These are phyloP conservation scores for Petaurus breviceps DNA, from an alignment of 2,113 vertebrate species.

Conservation along the genomic window DNA sequence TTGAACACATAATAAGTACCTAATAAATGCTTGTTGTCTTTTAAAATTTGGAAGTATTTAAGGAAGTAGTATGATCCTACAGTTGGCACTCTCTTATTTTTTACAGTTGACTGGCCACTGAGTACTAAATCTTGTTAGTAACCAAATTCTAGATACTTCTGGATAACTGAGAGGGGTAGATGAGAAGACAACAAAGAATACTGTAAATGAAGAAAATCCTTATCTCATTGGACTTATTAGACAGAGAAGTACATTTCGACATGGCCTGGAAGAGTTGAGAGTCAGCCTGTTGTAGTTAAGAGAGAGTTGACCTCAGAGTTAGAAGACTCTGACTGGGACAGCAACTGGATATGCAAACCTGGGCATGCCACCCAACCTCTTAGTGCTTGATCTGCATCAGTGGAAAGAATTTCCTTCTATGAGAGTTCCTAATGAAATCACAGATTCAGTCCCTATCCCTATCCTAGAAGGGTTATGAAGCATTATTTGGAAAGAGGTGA, in stretches of 20 bases:
- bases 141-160: neutral
- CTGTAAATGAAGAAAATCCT: neutral
- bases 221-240: neutral
- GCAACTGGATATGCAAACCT: neutral
- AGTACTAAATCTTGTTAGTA: neutral
- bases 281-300: neutral
- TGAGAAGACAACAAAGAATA: neutral
- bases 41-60: neutral
- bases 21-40: neutral
- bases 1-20: neutral
- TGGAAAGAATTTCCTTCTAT: neutral
- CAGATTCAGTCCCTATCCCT: neutral
- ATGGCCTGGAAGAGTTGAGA: neutral
- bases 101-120: neutral
- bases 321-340: neutral
- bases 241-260: neutral
- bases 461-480: neutral
- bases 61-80: neutral
- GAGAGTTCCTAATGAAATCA: neutral
- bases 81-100: neutral
- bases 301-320: neutral
- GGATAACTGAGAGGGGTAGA: neutral
- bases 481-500: neutral
- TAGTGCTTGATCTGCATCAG: neutral
- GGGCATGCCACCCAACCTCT: no score